Percentiles rank a stretch among this genome's conserved stretches.
These are phyloP conservation scores for Montifringilla adamsi DNA, from an alignment of 2,113 vertebrate genomes.

Conservation along the genomic window DNA sequence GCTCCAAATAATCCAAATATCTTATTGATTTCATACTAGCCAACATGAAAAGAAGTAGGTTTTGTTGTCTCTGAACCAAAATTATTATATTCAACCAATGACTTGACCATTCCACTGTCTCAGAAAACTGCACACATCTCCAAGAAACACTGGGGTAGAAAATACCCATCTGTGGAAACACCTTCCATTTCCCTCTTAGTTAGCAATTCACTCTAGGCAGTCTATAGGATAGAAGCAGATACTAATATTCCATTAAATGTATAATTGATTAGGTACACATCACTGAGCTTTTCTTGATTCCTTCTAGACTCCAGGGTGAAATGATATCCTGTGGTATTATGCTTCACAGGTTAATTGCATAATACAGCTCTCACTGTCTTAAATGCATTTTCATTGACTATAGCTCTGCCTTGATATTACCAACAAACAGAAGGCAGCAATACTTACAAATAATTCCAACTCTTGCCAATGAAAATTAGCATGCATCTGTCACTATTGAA, in stretches of 20 bases:
- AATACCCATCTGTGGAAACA: background rate
- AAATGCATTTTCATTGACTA: background rate
- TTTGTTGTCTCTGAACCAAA: background rate
- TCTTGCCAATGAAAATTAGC: background rate
- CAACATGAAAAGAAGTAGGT: background rate
- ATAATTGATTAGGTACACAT: background rate
- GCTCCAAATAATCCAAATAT: background rate
- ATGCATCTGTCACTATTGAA: background rate
- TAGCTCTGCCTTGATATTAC: background rate
- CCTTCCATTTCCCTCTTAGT: background rate
- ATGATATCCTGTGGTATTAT: background rate
- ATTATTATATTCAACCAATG: background rate
- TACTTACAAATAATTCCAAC: background rate
- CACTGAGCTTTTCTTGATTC: background rate
- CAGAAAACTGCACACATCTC: background rate
- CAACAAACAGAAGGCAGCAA: background rate
- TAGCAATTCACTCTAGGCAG: background rate
- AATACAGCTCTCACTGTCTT: background rate
- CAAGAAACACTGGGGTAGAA: background rate
- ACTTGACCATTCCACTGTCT: background rate
- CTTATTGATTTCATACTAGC: background rate
- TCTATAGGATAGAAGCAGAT: background rate
- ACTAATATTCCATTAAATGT: background rate
- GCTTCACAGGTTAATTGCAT: background rate
- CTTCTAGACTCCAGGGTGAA: background rate